Percentiles rank a stretch among this genome's conserved stretches.
Evolutionary conservation across 2,797 vertebrate species (phyloP).

Genomic region (Sebastes nivosus): DNA sequence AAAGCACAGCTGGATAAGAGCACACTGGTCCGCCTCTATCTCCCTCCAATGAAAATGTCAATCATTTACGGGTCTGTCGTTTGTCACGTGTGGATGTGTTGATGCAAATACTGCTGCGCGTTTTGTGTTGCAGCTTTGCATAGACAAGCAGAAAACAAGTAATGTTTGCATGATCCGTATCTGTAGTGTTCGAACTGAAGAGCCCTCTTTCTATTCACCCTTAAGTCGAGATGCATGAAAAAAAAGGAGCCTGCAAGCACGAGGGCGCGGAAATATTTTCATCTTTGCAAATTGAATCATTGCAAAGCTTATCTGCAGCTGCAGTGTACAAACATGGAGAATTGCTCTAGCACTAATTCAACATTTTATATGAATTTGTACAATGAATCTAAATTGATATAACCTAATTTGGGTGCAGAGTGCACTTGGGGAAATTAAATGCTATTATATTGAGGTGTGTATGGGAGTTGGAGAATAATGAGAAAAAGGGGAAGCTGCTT

Average conservation of each 20-base stretch:
- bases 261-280: constrained; percentile 40
- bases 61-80: constrained; percentile 25
- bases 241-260: constrained; percentile 18
- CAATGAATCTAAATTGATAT: constrained; percentile 35
- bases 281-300: constrained; percentile 56
- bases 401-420: constrained; percentile 20
- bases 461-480: neutral
- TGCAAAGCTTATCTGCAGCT: constrained; percentile 33
- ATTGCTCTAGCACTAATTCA: constrained; percentile 19
- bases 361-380: constrained; percentile 38
- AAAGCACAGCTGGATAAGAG: constrained; percentile 45
- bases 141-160: constrained; percentile 16
- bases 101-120: neutral
- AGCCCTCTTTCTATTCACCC: constrained; percentile 2
- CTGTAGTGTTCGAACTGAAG: constrained; percentile 7
- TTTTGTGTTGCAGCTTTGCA: constrained; percentile 19
- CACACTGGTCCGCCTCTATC: constrained; percentile 7
- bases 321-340: constrained; percentile 29
- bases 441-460: neutral
- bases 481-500: neutral
- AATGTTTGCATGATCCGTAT: constrained; percentile 10
- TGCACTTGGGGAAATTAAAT: constrained; percentile 13
- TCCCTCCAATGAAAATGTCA: constrained; percentile 48
- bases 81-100: neutral
- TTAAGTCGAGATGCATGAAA: constrained; percentile 13